Conservation (phyloP, 2,888 invertebrate genomes). For the Gymnoscelis rufifasciata region DNA sequence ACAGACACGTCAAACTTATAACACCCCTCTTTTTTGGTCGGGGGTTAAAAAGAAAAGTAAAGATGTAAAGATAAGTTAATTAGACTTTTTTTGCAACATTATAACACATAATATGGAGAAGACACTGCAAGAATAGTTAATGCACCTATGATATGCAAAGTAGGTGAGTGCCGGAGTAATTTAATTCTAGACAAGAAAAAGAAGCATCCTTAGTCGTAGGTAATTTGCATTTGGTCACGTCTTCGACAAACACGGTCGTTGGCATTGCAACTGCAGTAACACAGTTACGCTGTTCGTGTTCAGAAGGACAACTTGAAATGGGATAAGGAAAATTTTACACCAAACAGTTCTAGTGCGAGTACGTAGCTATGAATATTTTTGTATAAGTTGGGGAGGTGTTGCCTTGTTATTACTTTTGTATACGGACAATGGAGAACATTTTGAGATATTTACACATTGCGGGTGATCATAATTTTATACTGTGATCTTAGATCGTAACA, state of each 20-base stretch:
- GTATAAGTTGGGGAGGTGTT: slow-evolving; percentile 15
- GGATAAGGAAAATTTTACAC: slow-evolving; percentile 24
- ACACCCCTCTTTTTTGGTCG: too few species aligned
- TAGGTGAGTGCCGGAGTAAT: not conserved
- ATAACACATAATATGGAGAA: too few species aligned
- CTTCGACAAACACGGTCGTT: slow-evolving; percentile 40
- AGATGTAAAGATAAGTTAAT: too few species aligned
- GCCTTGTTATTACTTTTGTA: slow-evolving; percentile 5
- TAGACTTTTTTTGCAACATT: too few species aligned
- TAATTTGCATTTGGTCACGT: slow-evolving; percentile 39
- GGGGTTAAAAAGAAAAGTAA: too few species aligned
- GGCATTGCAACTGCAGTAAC: slow-evolving; percentile 31
- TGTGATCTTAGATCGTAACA: too few species aligned
- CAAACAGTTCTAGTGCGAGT: slow-evolving; percentile 15
- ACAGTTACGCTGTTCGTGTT: slow-evolving; percentile 13
- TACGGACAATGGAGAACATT: not conserved
- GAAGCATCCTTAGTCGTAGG: slow-evolving; percentile 17
- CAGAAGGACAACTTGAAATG: slow-evolving; percentile 23
- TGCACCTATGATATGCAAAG: not conserved
- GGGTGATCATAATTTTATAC: too few species aligned
- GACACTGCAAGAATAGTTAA: too few species aligned
- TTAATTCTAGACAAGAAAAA: slow-evolving; percentile 10
- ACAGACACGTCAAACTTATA: too few species aligned
- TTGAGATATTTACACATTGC: too few species aligned
- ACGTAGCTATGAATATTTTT: slow-evolving; percentile 28